Conservation (phyloP, 2,888 invertebrate species). For the Nephrotoma guestfalica region DNA sequence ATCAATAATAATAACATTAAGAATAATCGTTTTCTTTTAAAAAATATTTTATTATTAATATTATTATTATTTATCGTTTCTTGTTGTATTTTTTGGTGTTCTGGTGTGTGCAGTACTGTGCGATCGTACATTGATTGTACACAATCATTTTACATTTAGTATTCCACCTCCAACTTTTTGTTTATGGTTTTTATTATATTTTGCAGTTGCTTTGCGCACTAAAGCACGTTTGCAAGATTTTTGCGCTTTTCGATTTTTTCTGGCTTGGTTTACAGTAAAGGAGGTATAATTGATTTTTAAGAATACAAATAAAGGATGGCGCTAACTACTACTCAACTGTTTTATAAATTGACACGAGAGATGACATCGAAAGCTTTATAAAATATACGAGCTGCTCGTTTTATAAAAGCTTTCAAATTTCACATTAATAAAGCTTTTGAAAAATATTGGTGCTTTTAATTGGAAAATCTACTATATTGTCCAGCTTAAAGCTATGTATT, state of each 20-base stretch:
- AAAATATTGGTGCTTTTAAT: no score
- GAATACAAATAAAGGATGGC: no score
- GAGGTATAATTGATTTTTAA: neutral
- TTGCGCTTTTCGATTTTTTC: neutral
- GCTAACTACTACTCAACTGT: no score
- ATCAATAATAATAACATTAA: neutral
- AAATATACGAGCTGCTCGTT: no score
- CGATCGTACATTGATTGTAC: neutral
- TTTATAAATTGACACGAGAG: no score
- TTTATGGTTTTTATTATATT: neutral
- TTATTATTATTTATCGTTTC: neutral
- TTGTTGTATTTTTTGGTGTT: neutral
- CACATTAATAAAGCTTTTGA: no score
- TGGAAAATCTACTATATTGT: no score
- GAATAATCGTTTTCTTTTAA: neutral
- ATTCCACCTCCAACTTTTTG: conserved; percentile 1
- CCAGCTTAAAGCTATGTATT: no score
- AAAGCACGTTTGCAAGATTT: neutral
- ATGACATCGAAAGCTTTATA: no score
- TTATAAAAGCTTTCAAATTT: no score
- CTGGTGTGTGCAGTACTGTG: neutral
- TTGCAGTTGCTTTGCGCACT: neutral
- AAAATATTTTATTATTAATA: neutral
- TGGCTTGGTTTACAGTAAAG: neutral
- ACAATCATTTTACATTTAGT: conserved; percentile 1